Base-by-base conservation (phyloP, 2,797 vertebrate species). In the Karalla daura region DNA sequence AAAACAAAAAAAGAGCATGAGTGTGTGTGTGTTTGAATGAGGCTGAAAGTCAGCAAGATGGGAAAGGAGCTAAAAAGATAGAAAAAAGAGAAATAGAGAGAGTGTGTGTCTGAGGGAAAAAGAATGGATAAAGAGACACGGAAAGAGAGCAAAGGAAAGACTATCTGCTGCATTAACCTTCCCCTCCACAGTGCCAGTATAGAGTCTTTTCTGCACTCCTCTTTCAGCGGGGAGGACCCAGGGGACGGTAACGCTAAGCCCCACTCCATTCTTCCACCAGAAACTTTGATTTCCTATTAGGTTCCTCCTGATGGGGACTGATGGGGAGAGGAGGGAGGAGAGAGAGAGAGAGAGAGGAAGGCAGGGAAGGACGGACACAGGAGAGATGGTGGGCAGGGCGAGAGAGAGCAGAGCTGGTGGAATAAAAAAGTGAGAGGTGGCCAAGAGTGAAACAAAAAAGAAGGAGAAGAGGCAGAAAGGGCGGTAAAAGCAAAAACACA, bases 271-370 rank as follows among this genome's bases (percentile, higher is more conserved):
- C 97, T 98, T 95, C 91, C 85, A 81, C 84, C 82, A 81, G 89
- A 75, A 98, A 97, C 98, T 99, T 99, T 99, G 98, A 99, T 98
- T 99, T 92, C 81, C 96, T 96, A 99, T 99, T 99, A 95, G 96
- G 96, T 99, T 99, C 96, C 98, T 92, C 92, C 93, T 96, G 96
- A 96, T 96, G 95, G 95, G 94, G 95, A 96, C 91, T 60, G 73
- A 86, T 85, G 89, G 78, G 72, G 84, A 55, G 43, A 78, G 74
- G 80, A 76, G 76, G 78, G 56, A 56, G 79, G 69, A 63, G 74
- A 68, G 69, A 68, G 56, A 71, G 45, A 70, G 59, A 55, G 52
- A 7, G 74, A 71, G 63, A 62, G 73, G 70, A 71, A 66, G 56
- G 71, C 45, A 70, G 60, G 59, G 50, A 81, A 68, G 63, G 73